Conservation (phyloP, 2,113 vertebrate species). For the Prionailurus bengalensis region DNA sequence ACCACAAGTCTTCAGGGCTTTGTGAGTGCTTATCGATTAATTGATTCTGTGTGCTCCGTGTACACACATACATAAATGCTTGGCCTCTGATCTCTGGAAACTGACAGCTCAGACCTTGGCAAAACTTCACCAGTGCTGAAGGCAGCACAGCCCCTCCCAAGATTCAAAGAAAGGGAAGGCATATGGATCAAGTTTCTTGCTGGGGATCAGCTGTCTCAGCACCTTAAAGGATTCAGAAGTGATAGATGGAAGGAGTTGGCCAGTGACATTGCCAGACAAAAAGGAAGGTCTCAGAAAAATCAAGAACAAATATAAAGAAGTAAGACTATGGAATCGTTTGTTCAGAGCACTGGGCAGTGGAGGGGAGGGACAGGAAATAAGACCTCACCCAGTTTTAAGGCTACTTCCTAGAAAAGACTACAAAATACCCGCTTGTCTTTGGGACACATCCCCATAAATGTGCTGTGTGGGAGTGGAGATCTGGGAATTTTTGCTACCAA, state of each 20-base stretch:
- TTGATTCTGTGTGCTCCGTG: conserved; percentile 15
- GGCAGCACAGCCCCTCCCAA: background rate
- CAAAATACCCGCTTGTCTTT: conserved; percentile 11
- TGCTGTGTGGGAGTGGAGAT: conserved; percentile 29
- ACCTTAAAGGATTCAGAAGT: conserved; percentile 3
- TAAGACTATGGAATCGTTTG: background rate
- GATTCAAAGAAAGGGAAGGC: conserved; percentile 35
- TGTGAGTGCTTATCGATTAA: conserved; percentile 75
- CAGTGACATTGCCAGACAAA: background rate
- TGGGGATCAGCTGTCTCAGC: background rate
- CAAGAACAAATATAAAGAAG: background rate
- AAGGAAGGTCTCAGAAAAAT: background rate
- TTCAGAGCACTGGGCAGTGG: background rate
- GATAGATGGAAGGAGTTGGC: background rate
- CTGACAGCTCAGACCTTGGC: conserved; percentile 67
- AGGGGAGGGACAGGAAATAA: conserved; percentile 35
- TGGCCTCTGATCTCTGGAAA: conserved; percentile 59
- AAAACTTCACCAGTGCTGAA: background rate
- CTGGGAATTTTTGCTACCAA: conserved; percentile 73
- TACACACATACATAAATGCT: conserved; percentile 50
- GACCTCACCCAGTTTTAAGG: background rate
- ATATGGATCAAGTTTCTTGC: background rate
- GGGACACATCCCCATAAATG: background rate
- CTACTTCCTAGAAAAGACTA: conserved; percentile 61
- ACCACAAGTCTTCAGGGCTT: background rate